Base-by-base conservation (phyloP, 23 tunicate species). In the Botrylloides violaceus region DNA sequence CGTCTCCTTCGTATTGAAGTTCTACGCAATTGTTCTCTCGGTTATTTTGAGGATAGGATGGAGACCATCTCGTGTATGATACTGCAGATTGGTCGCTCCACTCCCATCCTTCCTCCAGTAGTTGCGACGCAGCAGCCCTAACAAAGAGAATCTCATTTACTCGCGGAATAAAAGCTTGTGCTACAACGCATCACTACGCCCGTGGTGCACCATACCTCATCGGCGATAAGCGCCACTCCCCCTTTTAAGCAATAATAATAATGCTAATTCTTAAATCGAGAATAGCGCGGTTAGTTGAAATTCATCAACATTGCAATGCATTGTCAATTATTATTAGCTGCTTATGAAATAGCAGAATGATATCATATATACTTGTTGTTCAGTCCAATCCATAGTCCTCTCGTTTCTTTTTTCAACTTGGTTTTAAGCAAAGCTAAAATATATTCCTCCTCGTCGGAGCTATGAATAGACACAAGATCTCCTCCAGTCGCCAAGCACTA, bases 381-480 rank as follows among this genome's bases (percentile, higher is more conserved):
- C 24, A 90, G 73, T 12, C 97, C 97, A 24, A 90, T 83, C 97
- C 97, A 90, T 15, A 83, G 70, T 18, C 66, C 66, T 3, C 65
- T 60, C 7, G 86, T 68, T 1, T 35, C 37, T 31, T 61, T 35
- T 1, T 71, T 85, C 4, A 78, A 23, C n/a, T 73, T 66, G 21
- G 36, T 25, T 28, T 63, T 63, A 5, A 90, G 59, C 34, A 75
- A 58, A 26, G 58, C 32, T 9, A 94, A 64, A 33, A 94, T 49
- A 48, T 29, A 94, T 9, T 61, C 55, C 32, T 85, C 87, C 59
- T 94, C 98, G 1, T 61, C 76, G 22, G 57, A 80, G 78, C 77
- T 76, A 71, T 94, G 98, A 39, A 94, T 78, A 5, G 98, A 94
- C 31, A 85, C 95, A 48, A 94, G 58, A 59, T 86, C 89, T 1